Base-by-base conservation (phyloP, 2,797 vertebrate genomes). In the Clarias fuscus region DNA sequence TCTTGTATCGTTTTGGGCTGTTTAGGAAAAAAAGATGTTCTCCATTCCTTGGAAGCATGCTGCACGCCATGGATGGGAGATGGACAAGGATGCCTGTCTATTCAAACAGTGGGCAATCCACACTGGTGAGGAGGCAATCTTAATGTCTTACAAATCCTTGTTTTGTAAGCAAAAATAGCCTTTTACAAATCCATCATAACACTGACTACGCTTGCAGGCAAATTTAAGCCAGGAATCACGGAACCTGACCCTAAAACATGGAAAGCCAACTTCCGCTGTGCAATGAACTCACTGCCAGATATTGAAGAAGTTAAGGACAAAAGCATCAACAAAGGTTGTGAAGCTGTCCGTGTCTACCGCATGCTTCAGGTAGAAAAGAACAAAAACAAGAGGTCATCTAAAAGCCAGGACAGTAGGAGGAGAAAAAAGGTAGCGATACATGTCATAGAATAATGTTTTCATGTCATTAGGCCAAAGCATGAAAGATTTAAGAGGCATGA, bases 191-290 rank as follows among this genome's bases (percentile, higher is more conserved):
- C 2, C 1, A 7, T 78, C 2, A 59, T 72, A 27, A 33, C 2
- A 37, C 37, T 22, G 11, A 18, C 4, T 64, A 6, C 64, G 88
- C 86, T 79, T 92, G 14, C 82, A 99, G 98, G 98, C 53, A 97
- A 98, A 89, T 98, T 96, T 6, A 93, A 91, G 40, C 92, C 93
- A 20, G 98, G 97, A 0, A 92, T 96, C 86, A 91, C 90, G 64
- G 84, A 92, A 0, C 93, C 94, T 0, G 98, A 99, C 89, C 96
- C 98, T 0, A 99, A 99, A 93, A 99, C 98, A 0, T 99, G 98
- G 98, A 99, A 99, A 91, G 98, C 98, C 18, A 99, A 99, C 91
- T 99, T 99, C 85, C 97, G 98, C 65, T 99, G 98, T 65, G 98
- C 98, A 4, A 98, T 99, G 98, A 99, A 99, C 88, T 99, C 98